Base-by-base conservation (phyloP, 30 jellyfish, hydroid and myxozoan species). In the Cassiopea andromeda region DNA sequence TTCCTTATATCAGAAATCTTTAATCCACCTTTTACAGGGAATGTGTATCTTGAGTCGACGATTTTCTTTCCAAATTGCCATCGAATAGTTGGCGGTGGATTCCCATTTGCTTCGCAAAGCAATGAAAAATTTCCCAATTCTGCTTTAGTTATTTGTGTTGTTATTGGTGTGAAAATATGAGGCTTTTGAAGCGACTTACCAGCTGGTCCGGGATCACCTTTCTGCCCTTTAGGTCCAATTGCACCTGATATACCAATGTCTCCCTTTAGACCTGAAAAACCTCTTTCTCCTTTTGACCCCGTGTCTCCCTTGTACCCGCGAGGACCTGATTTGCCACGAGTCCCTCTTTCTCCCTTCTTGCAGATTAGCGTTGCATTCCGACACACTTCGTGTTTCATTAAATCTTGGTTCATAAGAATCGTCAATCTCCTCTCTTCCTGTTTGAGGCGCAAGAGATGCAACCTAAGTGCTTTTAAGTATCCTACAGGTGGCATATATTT, bases 171-270 rank as follows among this genome's bases (percentile, higher is more conserved):
- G 4, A 16, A 15, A 1, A 82, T 66, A 6, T 27, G 66, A 43
- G 90, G 90, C 38, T 82, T 82, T 46, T 69, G 69, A 38, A 82
- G 46, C 6, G 90, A 82, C 67, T 44, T 67, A 2, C 89, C 89
- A 27, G 78, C 18, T 6, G 54, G 46, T 10, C 89, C 89, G 6
- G 67, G 89, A 3, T 80, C 80, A 27, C 89, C 89, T 44, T 60
- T 80, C 46, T 54, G 46, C 46, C 89, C 89, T 67, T 46, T 80
- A 8, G 12, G 79, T 64, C 89, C 89, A 5, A 3, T 18, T 44
- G 5, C 50, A 12, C 90, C 90, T 44, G 45, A 8, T 17, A 7
- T 47, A 44, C 89, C 79, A 45, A 7, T 46, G 1, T 46, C 66
- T 1, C 89, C 89, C 43, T 47, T 45, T 4, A 48, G 70, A 5